Evolutionary conservation across 2,113 vertebrate genomes (phyloP), one percentile per base, ranked within the genome.

Genomic region (Boleophthalmus pectinirostris): DNA sequence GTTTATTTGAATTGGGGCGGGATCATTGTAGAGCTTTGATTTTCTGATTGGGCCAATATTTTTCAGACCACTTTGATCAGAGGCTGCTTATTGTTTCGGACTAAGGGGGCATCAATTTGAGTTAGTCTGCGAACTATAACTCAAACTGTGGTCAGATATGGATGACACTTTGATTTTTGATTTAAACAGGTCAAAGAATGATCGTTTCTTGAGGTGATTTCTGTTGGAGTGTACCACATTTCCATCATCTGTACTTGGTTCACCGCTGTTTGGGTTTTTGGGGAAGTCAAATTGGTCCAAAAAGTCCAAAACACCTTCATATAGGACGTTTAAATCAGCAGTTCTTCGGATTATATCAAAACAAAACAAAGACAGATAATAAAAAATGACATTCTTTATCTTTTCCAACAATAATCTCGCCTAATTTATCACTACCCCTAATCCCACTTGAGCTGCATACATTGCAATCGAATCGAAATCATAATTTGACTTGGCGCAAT

Each of bases 1-100:
- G 56, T 58, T 58, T 58, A 58, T 58, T 15, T 58, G 56, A 58
- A 58, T 15, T 58, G 56, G 23, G 56, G 56, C 12, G 56, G 56
- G 3, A 14, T 25, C 23, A 58, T 1, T 24, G 23, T 3, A 5
- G 23, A 11, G 23, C 56, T 58, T 58, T 56, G 54, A 56, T 56
- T 56, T 10, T 23, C 54, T 24, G 54, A 56, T 56, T 58, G 13
- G 56, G 21, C 11, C 56, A 15, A 15, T 58, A 24, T 23, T 25
- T n/a, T 15, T 25, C 12, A 6, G 21, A 12, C n/a, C 1, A 7
- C 23, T 58, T 25, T 58, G 23, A 58, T 58, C 12, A 15, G 23
- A 13, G 23, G 7, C 4, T 15, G 56, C 24, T 15, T 58, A 25
- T 14, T 25, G 56, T 58, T 57, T 24, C 25, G 24, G 54, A 56